These are phyloP conservation scores for Hylaeus anthracinus DNA, from an alignment of 1,140 invertebrate genomes.

Conservation along the genomic window DNA sequence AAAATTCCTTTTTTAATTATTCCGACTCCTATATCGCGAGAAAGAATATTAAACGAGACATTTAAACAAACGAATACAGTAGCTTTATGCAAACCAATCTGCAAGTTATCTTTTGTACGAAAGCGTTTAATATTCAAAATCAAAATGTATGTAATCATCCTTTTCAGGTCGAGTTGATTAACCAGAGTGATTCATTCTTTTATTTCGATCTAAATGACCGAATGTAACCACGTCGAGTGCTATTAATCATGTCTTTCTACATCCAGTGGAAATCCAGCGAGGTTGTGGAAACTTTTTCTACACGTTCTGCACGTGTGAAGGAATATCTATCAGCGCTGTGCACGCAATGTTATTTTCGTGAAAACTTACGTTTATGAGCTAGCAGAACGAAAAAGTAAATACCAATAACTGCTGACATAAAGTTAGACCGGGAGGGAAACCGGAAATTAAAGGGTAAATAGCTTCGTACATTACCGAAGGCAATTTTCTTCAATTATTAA, in stretches of 20 bases:
- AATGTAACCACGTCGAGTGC: conserved; percentile 14
- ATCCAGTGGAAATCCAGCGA: conserved; percentile 26
- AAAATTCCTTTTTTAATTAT: too few relatives aligned
- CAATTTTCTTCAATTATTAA: conserved; percentile 25
- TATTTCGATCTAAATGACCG: conserved; percentile 5
- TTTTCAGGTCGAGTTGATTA: not conserved
- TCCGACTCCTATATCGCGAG: too few relatives aligned
- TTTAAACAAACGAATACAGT: too few relatives aligned
- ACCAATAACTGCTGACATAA: conserved; percentile 1
- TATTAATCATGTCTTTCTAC: conserved; percentile 42
- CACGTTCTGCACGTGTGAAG: not conserved
- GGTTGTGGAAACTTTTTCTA: conserved; percentile 37
- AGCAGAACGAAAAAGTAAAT: conserved; percentile 8
- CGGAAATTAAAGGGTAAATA: conserved; percentile 14
- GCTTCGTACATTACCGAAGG: not conserved
- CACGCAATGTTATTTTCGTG: conserved; percentile 32
- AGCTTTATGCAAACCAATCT: too few relatives aligned
- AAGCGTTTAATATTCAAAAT: too few relatives aligned
- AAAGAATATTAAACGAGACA: too few relatives aligned
- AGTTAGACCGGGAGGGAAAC: not conserved
- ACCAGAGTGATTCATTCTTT: not conserved
- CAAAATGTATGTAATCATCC: not conserved
- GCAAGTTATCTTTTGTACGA: too few relatives aligned
- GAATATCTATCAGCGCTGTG: conserved; percentile 24
- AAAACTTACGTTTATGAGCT: not conserved